Conservation (phyloP, 1,140 invertebrate genomes). For the Drosophila tani region DNA sequence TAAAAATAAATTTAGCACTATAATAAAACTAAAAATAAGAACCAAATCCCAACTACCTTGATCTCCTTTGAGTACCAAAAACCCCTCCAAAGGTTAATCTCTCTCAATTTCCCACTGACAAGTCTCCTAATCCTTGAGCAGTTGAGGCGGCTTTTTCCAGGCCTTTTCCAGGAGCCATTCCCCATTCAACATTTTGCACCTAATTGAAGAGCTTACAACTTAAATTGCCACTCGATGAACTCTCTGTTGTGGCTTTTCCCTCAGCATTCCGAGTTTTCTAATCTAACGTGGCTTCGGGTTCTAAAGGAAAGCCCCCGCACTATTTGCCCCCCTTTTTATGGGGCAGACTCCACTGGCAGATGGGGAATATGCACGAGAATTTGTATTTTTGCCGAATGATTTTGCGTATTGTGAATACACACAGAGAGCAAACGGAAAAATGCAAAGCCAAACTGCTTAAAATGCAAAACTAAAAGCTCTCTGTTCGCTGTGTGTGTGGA, state of each 20-base stretch:
- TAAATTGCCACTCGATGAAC: slow-evolving; percentile 53
- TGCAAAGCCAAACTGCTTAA: slow-evolving; percentile 73
- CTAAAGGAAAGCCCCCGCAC: neutral
- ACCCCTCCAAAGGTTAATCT: too few species aligned
- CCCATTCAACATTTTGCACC: slow-evolving; percentile 37
- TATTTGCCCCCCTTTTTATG: neutral
- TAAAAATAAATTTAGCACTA: too few species aligned
- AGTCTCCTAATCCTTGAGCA: neutral
- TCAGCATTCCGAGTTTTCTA: slow-evolving; percentile 10
- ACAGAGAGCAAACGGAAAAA: slow-evolving; percentile 50
- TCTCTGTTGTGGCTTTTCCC: slow-evolving; percentile 37
- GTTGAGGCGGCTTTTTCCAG: slow-evolving; percentile 2
- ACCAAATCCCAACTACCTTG: too few species aligned
- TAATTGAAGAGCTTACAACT: slow-evolving; percentile 58
- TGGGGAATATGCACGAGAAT: slow-evolving; percentile 63
- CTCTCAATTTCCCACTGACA: neutral
- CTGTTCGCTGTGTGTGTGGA: neutral
- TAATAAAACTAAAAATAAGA: too few species aligned
- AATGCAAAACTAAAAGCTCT: slow-evolving; percentile 80
- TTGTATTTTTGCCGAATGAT: slow-evolving; percentile 68
- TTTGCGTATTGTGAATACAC: slow-evolving; percentile 54
- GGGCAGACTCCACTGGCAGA: slow-evolving; percentile 13
- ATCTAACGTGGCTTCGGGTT: slow-evolving; percentile 10
- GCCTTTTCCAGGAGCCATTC: neutral
- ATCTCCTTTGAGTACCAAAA: too few species aligned